These are phyloP conservation scores for Ophioninae sp. DNA, from an alignment of 2,888 invertebrate species.

Conservation along the genomic window DNA sequence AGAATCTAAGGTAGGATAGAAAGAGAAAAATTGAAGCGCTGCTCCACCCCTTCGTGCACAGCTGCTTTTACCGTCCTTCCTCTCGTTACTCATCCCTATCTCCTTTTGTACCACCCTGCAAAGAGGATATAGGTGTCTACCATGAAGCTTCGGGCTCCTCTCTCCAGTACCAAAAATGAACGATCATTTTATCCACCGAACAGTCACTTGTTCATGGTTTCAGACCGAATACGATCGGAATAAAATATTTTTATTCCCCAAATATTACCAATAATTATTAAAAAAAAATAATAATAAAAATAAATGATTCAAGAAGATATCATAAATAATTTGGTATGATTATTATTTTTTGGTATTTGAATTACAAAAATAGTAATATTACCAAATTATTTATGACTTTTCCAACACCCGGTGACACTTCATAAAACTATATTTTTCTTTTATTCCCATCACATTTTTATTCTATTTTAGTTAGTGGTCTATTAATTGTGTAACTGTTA, in stretches of 20 bases:
- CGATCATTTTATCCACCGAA: constrained; percentile 14
- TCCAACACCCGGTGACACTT: background rate
- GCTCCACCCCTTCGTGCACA: constrained; percentile 61
- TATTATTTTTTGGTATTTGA: too few relatives aligned
- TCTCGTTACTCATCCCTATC: constrained; percentile 49
- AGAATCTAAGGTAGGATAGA: constrained; percentile 12
- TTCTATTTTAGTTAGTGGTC: background rate
- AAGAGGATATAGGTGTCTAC: constrained; percentile 33
- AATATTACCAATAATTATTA: background rate
- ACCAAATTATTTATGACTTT: background rate
- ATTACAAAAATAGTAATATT: background rate
- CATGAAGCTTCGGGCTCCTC: background rate
- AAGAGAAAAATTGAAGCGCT: constrained; percentile 49
- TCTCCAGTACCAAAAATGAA: constrained; percentile 2
- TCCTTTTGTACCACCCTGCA: constrained; percentile 22
- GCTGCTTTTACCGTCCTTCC: constrained; percentile 53
- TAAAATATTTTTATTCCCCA: background rate
- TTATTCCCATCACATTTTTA: background rate
- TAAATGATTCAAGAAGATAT: too few relatives aligned
- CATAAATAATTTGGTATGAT: too few relatives aligned
- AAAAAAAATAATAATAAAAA: background rate
- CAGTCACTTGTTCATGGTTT: constrained; percentile 21
- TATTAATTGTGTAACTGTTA: too few relatives aligned
- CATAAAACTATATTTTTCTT: background rate
- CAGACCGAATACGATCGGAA: background rate